Evolutionary conservation across 2,888 invertebrate species (phyloP).

Genomic region (Melinaea marsaeus): DNA sequence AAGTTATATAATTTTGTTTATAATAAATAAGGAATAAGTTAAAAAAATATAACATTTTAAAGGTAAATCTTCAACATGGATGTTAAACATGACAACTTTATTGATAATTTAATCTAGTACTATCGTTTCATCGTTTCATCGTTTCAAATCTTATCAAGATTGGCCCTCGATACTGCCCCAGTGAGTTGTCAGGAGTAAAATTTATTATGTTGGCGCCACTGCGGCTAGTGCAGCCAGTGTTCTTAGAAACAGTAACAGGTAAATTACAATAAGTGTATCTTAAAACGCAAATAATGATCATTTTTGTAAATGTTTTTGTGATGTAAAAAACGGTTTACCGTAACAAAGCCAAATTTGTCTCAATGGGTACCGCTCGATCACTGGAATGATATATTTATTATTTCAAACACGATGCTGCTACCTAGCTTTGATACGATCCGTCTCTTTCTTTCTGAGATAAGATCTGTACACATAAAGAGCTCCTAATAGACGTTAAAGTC

Average conservation of each 20-base stretch:
- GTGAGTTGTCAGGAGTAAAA: constrained; percentile 36
- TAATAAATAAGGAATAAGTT: no score
- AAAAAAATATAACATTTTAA: no score
- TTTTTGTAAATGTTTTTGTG: not conserved
- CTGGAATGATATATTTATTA: constrained; percentile 28
- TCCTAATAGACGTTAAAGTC: constrained; percentile 54
- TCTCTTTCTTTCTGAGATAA: constrained; percentile 37
- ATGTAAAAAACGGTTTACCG: no score
- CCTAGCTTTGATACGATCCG: constrained; percentile 25
- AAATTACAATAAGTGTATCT: not conserved
- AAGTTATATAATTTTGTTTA: no score
- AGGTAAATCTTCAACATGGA: no score
- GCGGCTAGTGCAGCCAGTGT: constrained; percentile 20
- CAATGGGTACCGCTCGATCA: not conserved
- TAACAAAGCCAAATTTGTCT: no score
- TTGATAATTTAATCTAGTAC: no score
- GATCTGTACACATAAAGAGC: constrained; percentile 45
- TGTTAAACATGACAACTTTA: no score
- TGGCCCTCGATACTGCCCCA: constrained; percentile 9
- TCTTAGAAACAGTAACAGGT: not conserved
- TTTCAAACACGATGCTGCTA: constrained; percentile 43
- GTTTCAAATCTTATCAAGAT: not conserved
- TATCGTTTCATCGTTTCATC: not conserved
- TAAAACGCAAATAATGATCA: no score
- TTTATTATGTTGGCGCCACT: constrained; percentile 52